Evolutionary conservation across 2,113 vertebrate species (phyloP), one percentile per base, ranked within the genome.

Genomic region (Cavia porcellus): DNA sequence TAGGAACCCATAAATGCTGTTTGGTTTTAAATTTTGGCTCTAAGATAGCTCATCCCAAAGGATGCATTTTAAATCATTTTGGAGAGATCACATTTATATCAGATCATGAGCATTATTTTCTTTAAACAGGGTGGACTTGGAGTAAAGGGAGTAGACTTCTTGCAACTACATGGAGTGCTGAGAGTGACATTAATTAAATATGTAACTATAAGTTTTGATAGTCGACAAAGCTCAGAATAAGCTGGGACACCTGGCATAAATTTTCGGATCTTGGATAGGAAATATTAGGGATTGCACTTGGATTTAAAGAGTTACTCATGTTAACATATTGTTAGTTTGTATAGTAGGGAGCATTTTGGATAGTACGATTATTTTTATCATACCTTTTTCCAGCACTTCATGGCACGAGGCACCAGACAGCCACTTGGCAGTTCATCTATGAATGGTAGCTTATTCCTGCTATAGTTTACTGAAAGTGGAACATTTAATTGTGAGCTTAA

Each of bases 401-500:
- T 77, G 35, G 52, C 15, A 32, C 55, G 35, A 88, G 19, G 5
- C 89, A 59, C 57, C 20, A 22, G 28, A 15, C 20, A 59, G n/a
- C 5, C 3, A 3, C 13, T 55, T 57, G 52, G 22, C 32, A 72
- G 24, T 57, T 35, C 19, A 8, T 15, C 85, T 77, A 42, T 38
- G 42, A 90, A 79, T 74, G 22, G 13, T 64, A 89, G 35, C 47
- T 90, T 92, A 57, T 79, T 95, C 81, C n/a, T 89, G 19, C 22
- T 50, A 17, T 5, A 72, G 59, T 61, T 91, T 75, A 45, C 57
- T 19, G 47, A 92, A 88, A 92, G 55, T 86, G 42, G n/a, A 81
- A 25, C 80, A 84, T 86, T 89, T 96, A 74, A 94, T 57, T 79
- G 52, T 81, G 70, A 72, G 47, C 55, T 50, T 95, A 88, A 70